Base-by-base conservation (phyloP, 1,140 invertebrate species). In the Melipona quadrifasciata region DNA sequence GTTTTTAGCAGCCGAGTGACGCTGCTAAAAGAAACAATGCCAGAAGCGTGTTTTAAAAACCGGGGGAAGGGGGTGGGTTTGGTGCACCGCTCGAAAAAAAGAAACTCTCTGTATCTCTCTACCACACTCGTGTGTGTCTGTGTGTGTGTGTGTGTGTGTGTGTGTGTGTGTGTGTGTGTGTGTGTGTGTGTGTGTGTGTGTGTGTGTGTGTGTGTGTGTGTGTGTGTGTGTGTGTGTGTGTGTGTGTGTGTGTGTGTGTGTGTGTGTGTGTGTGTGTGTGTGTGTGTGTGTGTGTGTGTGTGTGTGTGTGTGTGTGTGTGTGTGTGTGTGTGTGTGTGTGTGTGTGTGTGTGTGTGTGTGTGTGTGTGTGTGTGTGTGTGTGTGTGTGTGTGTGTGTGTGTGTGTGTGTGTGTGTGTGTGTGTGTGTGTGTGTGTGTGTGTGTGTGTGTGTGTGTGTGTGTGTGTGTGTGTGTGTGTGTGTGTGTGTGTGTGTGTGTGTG, bases 41-140 rank as follows among this genome's bases (percentile, higher is more conserved):
- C 79, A 73, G 57, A 53, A 51, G 39, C 68, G 34, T 80, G 51
- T 73, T 73, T 61, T 61, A 73, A 80, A 65, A 8, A 47, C 39
- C 39, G 39, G 0, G 39, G 8, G 39, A 0, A 47, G 39, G 39
- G 39, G 57, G 65, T 53, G 31, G 70, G 77, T 80, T 80, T 55
- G 24, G 12, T 80, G 79, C 53, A 39, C 65, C 51, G 8, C 39
- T n/a, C 5, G 0, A 39, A 24, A 51, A 64, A 80, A 73, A 27
- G 57, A 73, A 58, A 17, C 53, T 12, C 34, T 14, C 47, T 19
- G 8, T 8, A 12, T 21, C 19, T 24, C 31, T 31, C 5, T 47
- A 11, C 21, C 39, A 8, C 39, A 8, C 39, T 47, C 39, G 6
- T 47, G 39, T 47, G 39, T 39, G 39, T 39, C 0, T 39, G 2